Evolutionary conservation across 2,113 vertebrate genomes (phyloP).

Genomic region (Columba janthina): DNA sequence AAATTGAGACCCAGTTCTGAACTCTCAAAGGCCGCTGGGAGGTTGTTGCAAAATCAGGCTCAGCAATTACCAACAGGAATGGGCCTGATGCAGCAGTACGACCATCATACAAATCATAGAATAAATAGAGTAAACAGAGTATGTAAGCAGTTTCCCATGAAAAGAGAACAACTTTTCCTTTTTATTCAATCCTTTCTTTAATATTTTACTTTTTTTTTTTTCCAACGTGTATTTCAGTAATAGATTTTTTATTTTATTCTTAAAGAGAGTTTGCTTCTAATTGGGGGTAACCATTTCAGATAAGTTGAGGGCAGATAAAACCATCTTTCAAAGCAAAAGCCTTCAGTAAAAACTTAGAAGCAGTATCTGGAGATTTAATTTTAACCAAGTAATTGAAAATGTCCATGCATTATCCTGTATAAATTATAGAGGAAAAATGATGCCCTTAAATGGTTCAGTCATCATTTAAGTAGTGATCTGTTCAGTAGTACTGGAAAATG

Average conservation of each 20-base stretch:
- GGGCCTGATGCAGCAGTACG: neutral
- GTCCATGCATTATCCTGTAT: conserved; percentile 45
- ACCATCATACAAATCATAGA: neutral
- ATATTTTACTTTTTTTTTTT: neutral
- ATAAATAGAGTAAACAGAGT: neutral
- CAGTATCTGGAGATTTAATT: conserved; percentile 58
- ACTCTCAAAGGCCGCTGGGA: neutral
- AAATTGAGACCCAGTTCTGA: neutral
- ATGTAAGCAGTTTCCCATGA: neutral
- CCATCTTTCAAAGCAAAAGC: neutral
- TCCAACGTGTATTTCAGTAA: neutral
- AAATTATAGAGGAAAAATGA: conserved; percentile 64
- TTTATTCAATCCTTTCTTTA: neutral
- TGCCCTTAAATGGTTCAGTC: conserved; percentile 36
- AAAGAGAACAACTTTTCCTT: neutral
- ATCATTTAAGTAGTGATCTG: conserved; percentile 63
- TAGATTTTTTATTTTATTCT: neutral
- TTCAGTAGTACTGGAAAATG: conserved; percentile 69
- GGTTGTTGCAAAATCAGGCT: neutral
- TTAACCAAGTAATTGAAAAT: conserved; percentile 69
- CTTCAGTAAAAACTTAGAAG: conserved; percentile 40
- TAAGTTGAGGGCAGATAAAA: neutral
- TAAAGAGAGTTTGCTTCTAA: neutral
- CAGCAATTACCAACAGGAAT: neutral
- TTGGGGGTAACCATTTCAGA: neutral